Conservation (phyloP, 2,113 vertebrate species). For the Phainopepla nitens region DNA sequence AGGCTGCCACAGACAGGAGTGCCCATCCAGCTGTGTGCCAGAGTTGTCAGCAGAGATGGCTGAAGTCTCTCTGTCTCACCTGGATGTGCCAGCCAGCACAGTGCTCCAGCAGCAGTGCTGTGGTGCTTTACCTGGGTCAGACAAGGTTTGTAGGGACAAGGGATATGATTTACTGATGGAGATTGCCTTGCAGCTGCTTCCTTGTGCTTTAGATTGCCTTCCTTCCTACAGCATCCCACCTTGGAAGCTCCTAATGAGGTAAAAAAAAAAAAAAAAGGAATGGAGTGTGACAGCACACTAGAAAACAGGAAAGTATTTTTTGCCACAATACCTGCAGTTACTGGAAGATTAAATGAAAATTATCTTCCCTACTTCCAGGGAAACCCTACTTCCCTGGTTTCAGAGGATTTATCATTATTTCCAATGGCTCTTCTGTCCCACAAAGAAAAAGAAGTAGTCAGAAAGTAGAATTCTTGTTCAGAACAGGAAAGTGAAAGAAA, state of each 20-base stretch:
- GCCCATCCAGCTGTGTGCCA: too few relatives aligned
- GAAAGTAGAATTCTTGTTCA: neutral
- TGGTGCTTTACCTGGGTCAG: neutral
- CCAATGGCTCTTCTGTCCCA: neutral
- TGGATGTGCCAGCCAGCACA: neutral
- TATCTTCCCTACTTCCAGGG: neutral
- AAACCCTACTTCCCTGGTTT: neutral
- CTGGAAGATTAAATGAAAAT: neutral
- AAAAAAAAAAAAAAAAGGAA: neutral
- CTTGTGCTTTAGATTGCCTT: neutral
- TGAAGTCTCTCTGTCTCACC: neutral
- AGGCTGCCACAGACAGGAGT: neutral
- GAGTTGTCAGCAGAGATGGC: neutral
- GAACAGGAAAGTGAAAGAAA: neutral
- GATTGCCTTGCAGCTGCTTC: neutral
- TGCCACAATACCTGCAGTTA: neutral
- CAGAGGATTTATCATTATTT: neutral
- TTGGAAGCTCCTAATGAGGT: neutral
- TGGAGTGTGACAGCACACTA: neutral
- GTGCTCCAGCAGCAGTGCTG: neutral
- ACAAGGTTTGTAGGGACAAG: neutral
- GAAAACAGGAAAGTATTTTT: neutral
- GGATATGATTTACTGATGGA: neutral
- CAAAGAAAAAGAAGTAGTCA: neutral
- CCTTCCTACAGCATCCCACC: neutral